Conservation (phyloP, 2,888 invertebrate species). For the Lamellibrachia satsuma region DNA sequence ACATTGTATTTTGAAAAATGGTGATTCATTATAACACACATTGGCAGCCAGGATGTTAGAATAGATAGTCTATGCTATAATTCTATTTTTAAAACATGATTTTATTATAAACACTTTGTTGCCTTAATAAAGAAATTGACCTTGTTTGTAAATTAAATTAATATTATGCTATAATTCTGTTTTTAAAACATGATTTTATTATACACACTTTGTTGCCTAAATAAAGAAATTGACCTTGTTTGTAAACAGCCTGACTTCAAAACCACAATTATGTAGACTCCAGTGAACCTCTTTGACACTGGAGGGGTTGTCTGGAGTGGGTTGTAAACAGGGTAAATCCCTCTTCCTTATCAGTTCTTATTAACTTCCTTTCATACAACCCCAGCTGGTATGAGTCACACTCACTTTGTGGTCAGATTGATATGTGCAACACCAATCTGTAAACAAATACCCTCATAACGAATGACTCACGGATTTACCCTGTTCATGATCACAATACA, state of each 20-base stretch:
- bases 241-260: background rate
- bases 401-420: background rate
- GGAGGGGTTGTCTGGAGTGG: background rate
- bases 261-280: background rate
- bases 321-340: constrained; percentile 6
- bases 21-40: too few relatives aligned
- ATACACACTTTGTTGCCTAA: background rate
- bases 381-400: background rate
- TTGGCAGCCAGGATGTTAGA: too few relatives aligned
- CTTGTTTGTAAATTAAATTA: background rate
- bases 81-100: too few relatives aligned
- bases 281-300: background rate
- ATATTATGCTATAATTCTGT: too few relatives aligned
- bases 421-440: background rate
- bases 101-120: background rate
- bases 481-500: background rate
- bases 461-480: background rate
- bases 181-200: too few relatives aligned
- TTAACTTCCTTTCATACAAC: background rate
- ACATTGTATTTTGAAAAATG: too few relatives aligned
- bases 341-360: background rate
- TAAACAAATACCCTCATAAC: background rate
- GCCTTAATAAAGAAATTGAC: background rate
- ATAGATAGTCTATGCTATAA: too few relatives aligned
- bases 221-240: background rate